Evolutionary conservation across 2,888 invertebrate genomes (phyloP), one percentile per base, ranked within the genome.

Genomic region (Aspidiotus destructor): DNA sequence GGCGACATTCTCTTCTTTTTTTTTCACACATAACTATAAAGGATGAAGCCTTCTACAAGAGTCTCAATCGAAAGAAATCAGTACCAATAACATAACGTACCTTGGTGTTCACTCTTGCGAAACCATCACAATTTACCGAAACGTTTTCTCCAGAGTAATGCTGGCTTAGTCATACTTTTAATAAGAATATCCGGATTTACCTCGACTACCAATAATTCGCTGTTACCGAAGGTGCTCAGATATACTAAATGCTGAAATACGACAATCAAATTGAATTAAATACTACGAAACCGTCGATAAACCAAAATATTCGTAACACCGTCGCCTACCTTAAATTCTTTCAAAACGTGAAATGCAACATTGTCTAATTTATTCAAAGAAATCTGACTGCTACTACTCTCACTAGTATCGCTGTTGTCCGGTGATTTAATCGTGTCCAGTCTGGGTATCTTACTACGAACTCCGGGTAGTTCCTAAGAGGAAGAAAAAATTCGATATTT

Each of bases 371-470:
- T 17, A 55, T 41, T 69, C 1, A 62, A 8, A n/a, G 69, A 69
- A 28, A 62, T 42, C n/a, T 62, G 62, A 62, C 62, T 68, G 16
- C 28, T 69, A 28, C 69, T 62, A 44, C 69, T 62, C 61, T 69
- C 69, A 41, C 69, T 69, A 15, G 54, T 62, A 40, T 69, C 69
- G 44, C 69, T 69, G 13, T 52, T 62, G 8, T 69, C 69, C 3
- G 69, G 62, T n/a, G 69, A 62, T 62, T 40, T 69, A 1, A 69
- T 61, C 8, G 55, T n/a, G 53, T 69, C 69, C n/a, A 69, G 48
- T 17, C 69, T 52, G 8, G 69, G 69, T 62, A 69, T 69, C 57
- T 69, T 69, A 57, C 69, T 62, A 7, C 28, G 41, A 8, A 44
- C 44, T 48, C 55, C 62, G 0, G 69, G 62, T 7, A 69, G 17